Evolutionary conservation across 30 jellyfish, hydroid and myxozoan genomes (phyloP).

Genomic region (Cassiopea andromeda): DNA sequence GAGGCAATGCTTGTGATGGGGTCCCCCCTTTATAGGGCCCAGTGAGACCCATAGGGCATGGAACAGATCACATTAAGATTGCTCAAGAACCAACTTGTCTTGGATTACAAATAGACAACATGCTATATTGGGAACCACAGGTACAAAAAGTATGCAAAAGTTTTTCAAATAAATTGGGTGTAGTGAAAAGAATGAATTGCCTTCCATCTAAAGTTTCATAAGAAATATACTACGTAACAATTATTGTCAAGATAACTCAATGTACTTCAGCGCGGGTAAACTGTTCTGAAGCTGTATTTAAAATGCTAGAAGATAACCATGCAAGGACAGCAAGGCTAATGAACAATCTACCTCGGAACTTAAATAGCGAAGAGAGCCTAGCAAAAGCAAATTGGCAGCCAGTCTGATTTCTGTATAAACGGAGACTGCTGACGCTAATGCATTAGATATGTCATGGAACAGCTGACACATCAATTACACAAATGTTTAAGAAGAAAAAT

Average conservation of each 20-base stretch:
- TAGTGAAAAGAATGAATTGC: constrained; percentile 58
- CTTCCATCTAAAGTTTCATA: too few species aligned
- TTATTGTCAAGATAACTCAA: too few species aligned
- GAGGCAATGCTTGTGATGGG: constrained; percentile 52
- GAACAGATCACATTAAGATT: constrained; percentile 49
- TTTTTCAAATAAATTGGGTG: constrained; percentile 54
- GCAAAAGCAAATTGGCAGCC: constrained; percentile 70
- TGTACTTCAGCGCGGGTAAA: constrained; percentile 44
- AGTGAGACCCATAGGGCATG: constrained; percentile 52
- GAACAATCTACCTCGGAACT: constrained; percentile 61
- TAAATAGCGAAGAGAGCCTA: constrained; percentile 63
- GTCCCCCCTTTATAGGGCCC: constrained; percentile 62
- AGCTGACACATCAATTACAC: constrained; percentile 65
- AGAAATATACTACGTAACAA: too few species aligned
- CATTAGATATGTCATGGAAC: constrained; percentile 36
- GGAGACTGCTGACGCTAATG: constrained; percentile 57
- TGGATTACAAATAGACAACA: constrained; percentile 59
- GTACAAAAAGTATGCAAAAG: constrained; percentile 49
- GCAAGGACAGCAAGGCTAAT: constrained; percentile 65
- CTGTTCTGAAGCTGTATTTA: constrained; percentile 55
- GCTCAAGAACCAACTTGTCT: constrained; percentile 43
- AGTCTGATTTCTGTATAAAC: constrained; percentile 39
- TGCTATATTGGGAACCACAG: constrained; percentile 67
- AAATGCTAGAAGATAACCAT: constrained; percentile 65
- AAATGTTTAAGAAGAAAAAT: constrained; percentile 52